Base-by-base conservation (phyloP, 2,113 vertebrate species). In the Reinhardtius hippoglossoides region DNA sequence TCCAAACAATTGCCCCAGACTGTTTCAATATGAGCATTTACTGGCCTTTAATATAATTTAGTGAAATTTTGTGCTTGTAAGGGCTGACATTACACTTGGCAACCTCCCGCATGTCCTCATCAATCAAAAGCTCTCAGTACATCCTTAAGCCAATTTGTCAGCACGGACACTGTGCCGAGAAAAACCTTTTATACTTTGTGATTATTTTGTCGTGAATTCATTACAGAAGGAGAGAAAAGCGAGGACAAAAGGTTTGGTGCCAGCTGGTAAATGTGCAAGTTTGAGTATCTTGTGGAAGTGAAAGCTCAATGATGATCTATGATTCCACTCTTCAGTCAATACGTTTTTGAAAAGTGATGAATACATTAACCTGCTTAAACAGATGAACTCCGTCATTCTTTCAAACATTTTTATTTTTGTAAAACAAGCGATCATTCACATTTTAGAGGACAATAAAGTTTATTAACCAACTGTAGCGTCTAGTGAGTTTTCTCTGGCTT, bases 141-240 rank as follows among this genome's bases (percentile, higher is more conserved):
- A 20, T 74, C 48, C 63, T 40, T 78, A 75, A 81, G 67, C 71
- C 42, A 56, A 85, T 81, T 74, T 82, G 74, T 85, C 70, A 55
- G 48, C 68, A 64, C 56, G 50, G 50, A 40, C 0, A 37, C 75
- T 76, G 82, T 79, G 71, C 67, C 56, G 46, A 60, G 52, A 60
- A 54, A 56, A 68, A 76, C 44, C 71, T 79, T 86, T 82, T 4
- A 68, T 72, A 31, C 21, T 56, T 63, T 46, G 20, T 40, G 58
- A 80, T 31, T 71, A 73, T 80, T 69, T 76, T 70, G 68, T 78
- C 64, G 67, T 37, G 21, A 78, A 73, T 74, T 72, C 26, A 62
- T 68, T 37, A 56, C 44, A 14, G 42, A 37, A 26, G 3, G 14
- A 63, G 46, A 67, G 55, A 13, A 35, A 74, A 66, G 58, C 0